phyloP scores from a whole-genome alignment of 1,140 invertebrate species.

The Drosophila auraria region DNA sequence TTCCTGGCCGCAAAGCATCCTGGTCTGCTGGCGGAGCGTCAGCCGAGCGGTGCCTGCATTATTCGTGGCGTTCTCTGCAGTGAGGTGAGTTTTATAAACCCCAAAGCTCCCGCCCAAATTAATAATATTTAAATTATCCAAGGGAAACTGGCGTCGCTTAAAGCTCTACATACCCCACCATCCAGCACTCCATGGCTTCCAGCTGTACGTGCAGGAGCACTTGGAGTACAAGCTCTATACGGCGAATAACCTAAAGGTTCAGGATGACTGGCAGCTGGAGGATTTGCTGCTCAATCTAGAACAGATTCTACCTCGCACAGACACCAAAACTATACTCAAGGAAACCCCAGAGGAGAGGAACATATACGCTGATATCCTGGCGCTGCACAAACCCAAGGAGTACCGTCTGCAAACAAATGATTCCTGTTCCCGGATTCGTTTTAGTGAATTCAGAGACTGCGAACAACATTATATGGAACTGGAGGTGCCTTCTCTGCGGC shows the following conservation, averaged over 20 bases:
- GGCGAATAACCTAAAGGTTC: conserved; percentile 25
- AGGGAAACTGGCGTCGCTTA: conserved; percentile 42
- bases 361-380: conserved; percentile 67
- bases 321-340: not conserved
- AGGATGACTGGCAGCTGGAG: conserved; percentile 36
- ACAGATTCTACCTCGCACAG: conserved; percentile 18
- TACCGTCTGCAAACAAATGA: conserved; percentile 64
- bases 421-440: conserved; percentile 44
- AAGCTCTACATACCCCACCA: conserved; percentile 55
- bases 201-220: conserved; percentile 45
- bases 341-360: conserved; percentile 12
- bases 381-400: conserved; percentile 46
- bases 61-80: conserved; percentile 44
- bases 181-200: conserved; percentile 44
- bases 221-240: conserved; percentile 57
- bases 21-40: conserved; percentile 27
- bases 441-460: conserved; percentile 55
- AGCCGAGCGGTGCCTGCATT: conserved; percentile 17
- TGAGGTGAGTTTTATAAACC: not conserved
- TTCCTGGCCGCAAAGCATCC: conserved; percentile 40
- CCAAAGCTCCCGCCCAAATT: conserved; percentile 5
- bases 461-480: conserved; percentile 72
- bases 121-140: not conserved
- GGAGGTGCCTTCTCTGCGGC: conserved; percentile 50
- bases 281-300: conserved; percentile 50